A percentile compares a stretch with the other conserved stretches of the same genome.
Conservation (phyloP, 2,888 invertebrate genomes). For the Aphidoletes aphidimyza region DNA sequence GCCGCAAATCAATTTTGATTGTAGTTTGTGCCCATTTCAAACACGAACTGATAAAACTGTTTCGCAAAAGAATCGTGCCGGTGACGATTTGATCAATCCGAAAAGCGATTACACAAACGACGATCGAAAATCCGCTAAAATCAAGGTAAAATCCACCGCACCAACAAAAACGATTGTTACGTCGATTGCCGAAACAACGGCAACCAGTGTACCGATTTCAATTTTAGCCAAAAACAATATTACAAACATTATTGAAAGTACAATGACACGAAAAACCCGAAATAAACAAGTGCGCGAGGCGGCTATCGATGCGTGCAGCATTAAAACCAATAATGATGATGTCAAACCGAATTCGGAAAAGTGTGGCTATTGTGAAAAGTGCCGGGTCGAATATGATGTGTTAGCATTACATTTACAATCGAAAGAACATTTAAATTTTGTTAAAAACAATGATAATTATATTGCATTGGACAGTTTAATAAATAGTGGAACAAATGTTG, state of each 20-base stretch:
- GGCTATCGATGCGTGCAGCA: neutral
- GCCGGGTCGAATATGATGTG: slow-evolving; percentile 78
- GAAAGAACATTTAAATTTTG: slow-evolving; percentile 78
- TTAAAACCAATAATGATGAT: slow-evolving; percentile 52
- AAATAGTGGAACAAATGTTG: slow-evolving; percentile 73
- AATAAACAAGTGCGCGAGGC: slow-evolving; percentile 49
- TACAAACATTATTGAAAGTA: neutral
- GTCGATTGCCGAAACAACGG: neutral
- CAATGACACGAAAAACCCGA: slow-evolving; percentile 56
- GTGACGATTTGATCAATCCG: slow-evolving; percentile 34
- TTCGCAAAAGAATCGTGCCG: slow-evolving; percentile 56
- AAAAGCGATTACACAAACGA: slow-evolving; percentile 11
- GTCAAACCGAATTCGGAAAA: slow-evolving; percentile 61
- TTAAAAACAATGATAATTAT: slow-evolving; percentile 79
- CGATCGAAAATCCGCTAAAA: neutral
- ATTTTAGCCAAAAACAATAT: slow-evolving; percentile 14
- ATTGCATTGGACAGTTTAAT: slow-evolving; percentile 79
- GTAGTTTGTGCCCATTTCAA: slow-evolving; percentile 57
- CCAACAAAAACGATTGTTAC: neutral
- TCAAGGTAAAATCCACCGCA: slow-evolving; percentile 12
- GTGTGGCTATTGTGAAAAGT: slow-evolving; percentile 83
- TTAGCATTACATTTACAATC: slow-evolving; percentile 78
- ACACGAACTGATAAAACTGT: slow-evolving; percentile 20
- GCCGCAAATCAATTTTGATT: slow-evolving; percentile 64
- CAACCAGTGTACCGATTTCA: neutral